These are phyloP conservation scores for Laupala kohalensis DNA, from an alignment of 1,140 invertebrate species.

Conservation along the genomic window DNA sequence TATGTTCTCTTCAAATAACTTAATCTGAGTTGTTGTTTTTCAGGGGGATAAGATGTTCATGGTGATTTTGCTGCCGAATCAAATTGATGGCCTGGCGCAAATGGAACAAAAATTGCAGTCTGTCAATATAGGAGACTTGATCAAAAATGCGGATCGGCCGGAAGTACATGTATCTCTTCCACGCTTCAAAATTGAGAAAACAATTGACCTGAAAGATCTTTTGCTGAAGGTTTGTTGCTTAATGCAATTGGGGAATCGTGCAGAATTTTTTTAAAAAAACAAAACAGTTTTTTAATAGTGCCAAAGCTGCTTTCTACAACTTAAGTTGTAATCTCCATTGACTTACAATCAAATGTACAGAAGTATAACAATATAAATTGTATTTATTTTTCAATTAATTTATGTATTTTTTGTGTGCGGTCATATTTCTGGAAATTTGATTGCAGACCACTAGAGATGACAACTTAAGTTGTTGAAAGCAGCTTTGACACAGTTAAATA, in stretches of 20 bases:
- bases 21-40: no score
- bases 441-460: no score
- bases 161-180: slow-evolving; percentile 44
- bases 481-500: no score
- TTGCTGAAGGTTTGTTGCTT: slow-evolving; percentile 37
- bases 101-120: slow-evolving; percentile 37
- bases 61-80: slow-evolving; percentile 43
- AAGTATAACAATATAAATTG: not conserved
- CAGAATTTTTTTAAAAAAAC: not conserved
- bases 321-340: no score
- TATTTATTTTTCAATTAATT: no score
- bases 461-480: no score
- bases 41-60: slow-evolving; percentile 37
- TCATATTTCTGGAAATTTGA: not conserved
- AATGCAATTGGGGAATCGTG: not conserved
- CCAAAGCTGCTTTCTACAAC: no score
- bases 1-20: no score
- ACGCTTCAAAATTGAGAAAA: slow-evolving; percentile 55
- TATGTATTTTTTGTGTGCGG: not conserved
- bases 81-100: slow-evolving; percentile 32
- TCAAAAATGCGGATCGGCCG: slow-evolving; percentile 19
- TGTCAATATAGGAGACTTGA: slow-evolving; percentile 27
- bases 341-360: no score
- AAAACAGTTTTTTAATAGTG: no score
- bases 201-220: slow-evolving; percentile 38